phyloP scores from a whole-genome alignment of 2,888 invertebrate genomes.

The Agrotis exclamationis region DNA sequence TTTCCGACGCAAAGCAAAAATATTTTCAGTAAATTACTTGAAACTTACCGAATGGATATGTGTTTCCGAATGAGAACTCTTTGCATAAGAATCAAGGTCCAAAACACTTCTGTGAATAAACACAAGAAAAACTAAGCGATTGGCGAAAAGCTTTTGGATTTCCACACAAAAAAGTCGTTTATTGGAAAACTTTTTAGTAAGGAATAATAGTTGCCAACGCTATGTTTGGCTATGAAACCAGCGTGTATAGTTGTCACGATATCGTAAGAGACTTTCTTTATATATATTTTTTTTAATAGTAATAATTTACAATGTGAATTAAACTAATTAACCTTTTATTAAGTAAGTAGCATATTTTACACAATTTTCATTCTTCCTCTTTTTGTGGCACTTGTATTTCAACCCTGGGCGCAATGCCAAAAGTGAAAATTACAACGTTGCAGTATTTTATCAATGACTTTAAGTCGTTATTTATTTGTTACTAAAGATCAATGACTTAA shows the following conservation, averaged over 20 bases:
- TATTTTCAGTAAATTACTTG: slow-evolving; percentile 13
- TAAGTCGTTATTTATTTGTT: too few relatives aligned
- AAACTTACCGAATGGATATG: slow-evolving; percentile 18
- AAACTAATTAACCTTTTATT: too few relatives aligned
- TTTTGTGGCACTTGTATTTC: too few relatives aligned
- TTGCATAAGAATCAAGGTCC: slow-evolving; percentile 32
- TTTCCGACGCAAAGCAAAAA: background rate
- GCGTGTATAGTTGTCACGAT: slow-evolving; percentile 14
- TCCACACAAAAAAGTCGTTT: slow-evolving; percentile 74
- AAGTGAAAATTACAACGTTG: too few relatives aligned
- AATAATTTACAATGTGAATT: too few relatives aligned
- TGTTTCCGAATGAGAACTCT: slow-evolving; percentile 18
- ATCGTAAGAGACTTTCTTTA: background rate
- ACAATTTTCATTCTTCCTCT: too few relatives aligned
- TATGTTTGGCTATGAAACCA: slow-evolving; percentile 37
- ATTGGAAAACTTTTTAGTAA: slow-evolving; percentile 76
- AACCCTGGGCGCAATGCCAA: too few relatives aligned
- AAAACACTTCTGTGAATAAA: slow-evolving; percentile 49
- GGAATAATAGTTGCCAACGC: slow-evolving; percentile 66
- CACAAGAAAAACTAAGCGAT: slow-evolving; percentile 60
- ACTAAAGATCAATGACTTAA: too few relatives aligned
- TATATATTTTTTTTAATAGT: too few relatives aligned
- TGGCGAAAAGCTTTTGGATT: slow-evolving; percentile 58
- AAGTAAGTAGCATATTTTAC: too few relatives aligned
- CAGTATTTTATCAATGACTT: too few relatives aligned